Evolutionary conservation across 2,113 vertebrate species (phyloP).

Genomic region (Pristiophorus japonicus): DNA sequence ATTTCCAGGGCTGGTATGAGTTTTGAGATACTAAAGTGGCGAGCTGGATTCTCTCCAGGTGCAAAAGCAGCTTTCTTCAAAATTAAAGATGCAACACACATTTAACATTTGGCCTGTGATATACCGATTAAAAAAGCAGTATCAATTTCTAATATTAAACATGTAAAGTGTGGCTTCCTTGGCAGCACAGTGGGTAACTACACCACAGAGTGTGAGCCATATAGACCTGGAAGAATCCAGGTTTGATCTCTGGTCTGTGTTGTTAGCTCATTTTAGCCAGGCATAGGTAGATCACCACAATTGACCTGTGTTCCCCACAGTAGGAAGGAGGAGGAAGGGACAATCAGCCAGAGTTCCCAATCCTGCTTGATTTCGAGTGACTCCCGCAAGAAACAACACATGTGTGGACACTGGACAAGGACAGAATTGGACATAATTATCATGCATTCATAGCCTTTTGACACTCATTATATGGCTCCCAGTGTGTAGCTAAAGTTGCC

Average conservation of each 20-base stretch:
- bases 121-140: neutral
- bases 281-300: neutral
- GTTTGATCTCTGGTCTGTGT: neutral
- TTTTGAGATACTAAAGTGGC: neutral
- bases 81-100: neutral
- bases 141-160: neutral
- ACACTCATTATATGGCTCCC: neutral
- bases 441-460: neutral
- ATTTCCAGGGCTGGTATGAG: neutral
- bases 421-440: neutral
- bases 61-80: neutral
- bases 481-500: neutral
- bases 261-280: neutral
- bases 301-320: neutral
- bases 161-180: neutral
- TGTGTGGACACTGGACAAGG: neutral
- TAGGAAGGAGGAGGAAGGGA: neutral
- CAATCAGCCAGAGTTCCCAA: neutral
- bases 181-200: neutral
- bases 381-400: too few species aligned
- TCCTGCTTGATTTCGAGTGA: neutral
- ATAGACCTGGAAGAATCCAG: neutral
- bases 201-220: neutral
- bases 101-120: neutral
- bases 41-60: neutral